Base-by-base conservation (phyloP, 2,113 vertebrate species). In the Haplochromis burtoni region DNA sequence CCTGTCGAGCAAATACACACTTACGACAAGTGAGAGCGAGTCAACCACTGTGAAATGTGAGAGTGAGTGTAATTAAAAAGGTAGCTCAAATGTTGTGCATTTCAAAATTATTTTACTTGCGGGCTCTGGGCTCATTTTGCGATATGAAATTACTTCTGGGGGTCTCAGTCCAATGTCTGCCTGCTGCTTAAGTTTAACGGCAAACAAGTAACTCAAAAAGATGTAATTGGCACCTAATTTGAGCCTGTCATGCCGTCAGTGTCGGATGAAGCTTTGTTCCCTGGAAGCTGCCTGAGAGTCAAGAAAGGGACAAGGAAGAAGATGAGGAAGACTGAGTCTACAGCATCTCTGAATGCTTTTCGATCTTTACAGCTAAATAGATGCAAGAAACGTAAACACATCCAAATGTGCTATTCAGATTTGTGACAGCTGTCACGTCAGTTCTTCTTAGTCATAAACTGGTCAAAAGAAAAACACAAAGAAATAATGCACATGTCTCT, bases 171-270 rank as follows among this genome's bases (percentile, higher is more conserved):
- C 94, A 93, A 94, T 93, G 94, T 95, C 82, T 91, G 82, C 45
- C 81, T 89, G 94, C 90, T 95, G 87, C 89, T 89, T 84, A 89
- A 53, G 73, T 88, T 95, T 90, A 91, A 84, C 83, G 81, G 87
- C 88, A 95, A 96, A 93, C 90, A 93, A 92, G 90, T 92, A 90
- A 89, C 86, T 93, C 93, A 90, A 86, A 92, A 66, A 66, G 24
- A 91, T 87, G 88, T 94, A 96, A 94, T 89, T 89, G 94, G 88
- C 91, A 93, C 82, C 91, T 95, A 93, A 96, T 95, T 95, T 90
- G 88, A 89, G 86, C 38, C 92, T 93, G 95, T 94, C 92, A 82
- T 79, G 49, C 73, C 83, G 88, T 93, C 92, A 88, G 80, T 87
- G 85, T 94, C 66, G 87, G 84, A 94, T 45, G 78, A 90, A 86